Base-by-base conservation (phyloP, 2,797 vertebrate genomes). In the Mus caroli region DNA sequence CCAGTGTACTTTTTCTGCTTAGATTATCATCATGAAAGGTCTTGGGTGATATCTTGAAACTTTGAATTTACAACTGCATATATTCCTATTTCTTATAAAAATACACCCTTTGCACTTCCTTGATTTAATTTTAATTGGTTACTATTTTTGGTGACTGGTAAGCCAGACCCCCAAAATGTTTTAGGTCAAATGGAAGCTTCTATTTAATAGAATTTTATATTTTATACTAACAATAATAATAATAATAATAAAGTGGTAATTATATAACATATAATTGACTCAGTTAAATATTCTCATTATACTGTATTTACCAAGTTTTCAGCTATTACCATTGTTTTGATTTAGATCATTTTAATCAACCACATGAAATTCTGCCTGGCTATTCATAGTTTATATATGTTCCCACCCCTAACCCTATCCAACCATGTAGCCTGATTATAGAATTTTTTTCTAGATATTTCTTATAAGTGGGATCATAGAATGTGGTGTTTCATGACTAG, bases 21-120 rank as follows among this genome's bases (percentile, higher is more conserved):
- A 75, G 79, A 22, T 94, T 87, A 94, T 94, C n/a, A 24, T 80
- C 69, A n/a, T n/a, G 6, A 31, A 89, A 83, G 88, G 20, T 92
- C 40, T 93, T 54, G 60, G 50, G 37, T 62, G 89, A 84, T 14
- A 12, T 54, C 9, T 64, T 85, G 73, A 93, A 95, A 71, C 3
- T 71, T 58, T 92, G 50, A 92, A 80, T 34, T 60, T 54, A 78
- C 14, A 82, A 20, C 15, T 76, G 75, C 8, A 76, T 83, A 90
- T 93, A 46, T 67, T 96, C 15, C 37, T 12, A 10, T 71, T 94
- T 9, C 90, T 75, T 37, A 22, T 4, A 28, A 69, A n/a, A 40
- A 31, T 22, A 37, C 4, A 64, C 34, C 10, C 78, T 94, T 90
- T 92, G 7, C 56, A 26, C 91, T 92, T 91, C 24, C 31, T 77